Evolutionary conservation across 1,140 invertebrate species (phyloP).

Genomic region (Drosophila bocqueti): DNA sequence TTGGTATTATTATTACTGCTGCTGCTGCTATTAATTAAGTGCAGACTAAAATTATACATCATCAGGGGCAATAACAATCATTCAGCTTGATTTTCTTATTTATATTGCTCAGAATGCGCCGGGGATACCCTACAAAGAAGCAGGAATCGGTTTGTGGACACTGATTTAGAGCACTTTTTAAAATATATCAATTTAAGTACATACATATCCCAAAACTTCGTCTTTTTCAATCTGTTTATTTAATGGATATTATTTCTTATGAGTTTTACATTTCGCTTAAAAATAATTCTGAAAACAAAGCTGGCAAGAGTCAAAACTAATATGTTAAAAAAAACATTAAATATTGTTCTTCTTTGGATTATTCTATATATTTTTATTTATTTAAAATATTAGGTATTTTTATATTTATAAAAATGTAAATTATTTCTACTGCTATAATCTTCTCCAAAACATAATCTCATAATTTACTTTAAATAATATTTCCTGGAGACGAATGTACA

Average conservation of each 20-base stretch:
- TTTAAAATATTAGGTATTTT: not conserved
- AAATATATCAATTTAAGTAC: not conserved
- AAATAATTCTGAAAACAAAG: not conserved
- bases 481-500: not conserved
- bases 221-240: not conserved
- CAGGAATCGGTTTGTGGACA: not conserved
- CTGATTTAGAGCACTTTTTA: not conserved
- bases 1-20: not conserved
- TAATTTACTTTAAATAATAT: not conserved
- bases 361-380: not conserved
- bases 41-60: constrained; percentile 41
- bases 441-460: not conserved
- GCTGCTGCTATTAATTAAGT: constrained; percentile 12
- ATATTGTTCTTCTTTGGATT: not conserved
- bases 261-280: not conserved
- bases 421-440: not conserved
- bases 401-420: too few species aligned
- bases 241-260: not conserved
- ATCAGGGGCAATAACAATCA: constrained; percentile 42
- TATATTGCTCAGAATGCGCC: constrained; percentile 5
- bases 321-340: too few species aligned
- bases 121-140: constrained; percentile 3
- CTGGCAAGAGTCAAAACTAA: too few species aligned
- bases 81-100: constrained; percentile 38
- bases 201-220: not conserved